Evolutionary conservation across 2,888 invertebrate genomes (phyloP).

Genomic region (Hanleya hanleyi): DNA sequence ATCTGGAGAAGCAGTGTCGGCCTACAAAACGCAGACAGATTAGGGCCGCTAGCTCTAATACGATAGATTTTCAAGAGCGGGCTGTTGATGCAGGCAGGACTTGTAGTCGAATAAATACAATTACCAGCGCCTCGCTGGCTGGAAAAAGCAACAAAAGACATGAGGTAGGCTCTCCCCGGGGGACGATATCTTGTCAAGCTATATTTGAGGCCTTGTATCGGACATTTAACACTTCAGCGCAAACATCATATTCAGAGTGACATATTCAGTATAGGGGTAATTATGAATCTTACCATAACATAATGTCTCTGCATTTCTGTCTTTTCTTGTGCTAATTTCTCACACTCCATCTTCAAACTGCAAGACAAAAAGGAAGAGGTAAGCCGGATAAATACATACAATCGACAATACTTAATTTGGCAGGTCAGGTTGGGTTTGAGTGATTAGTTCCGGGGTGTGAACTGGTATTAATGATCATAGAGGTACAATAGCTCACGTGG

Average conservation of each 20-base stretch:
- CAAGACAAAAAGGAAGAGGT: conserved; percentile 69
- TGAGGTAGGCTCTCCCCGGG: too few relatives aligned
- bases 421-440: too few relatives aligned
- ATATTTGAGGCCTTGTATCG: too few relatives aligned
- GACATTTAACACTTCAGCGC: too few relatives aligned
- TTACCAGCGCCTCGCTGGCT: neutral
- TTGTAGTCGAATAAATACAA: neutral
- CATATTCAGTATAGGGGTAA: conserved; percentile 1
- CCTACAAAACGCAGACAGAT: neutral
- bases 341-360: conserved; percentile 98
- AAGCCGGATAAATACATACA: too few relatives aligned
- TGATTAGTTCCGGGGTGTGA: too few relatives aligned
- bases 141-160: neutral
- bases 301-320: conserved; percentile 99
- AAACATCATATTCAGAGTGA: neutral
- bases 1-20: neutral
- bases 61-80: too few relatives aligned
- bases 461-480: too few relatives aligned
- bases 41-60: too few relatives aligned
- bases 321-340: conserved; percentile 97
- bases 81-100: neutral
- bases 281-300: conserved; percentile 88
- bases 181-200: too few relatives aligned
- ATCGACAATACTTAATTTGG: too few relatives aligned
- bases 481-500: too few relatives aligned